Evolutionary conservation across 1,140 invertebrate genomes (phyloP).

Genomic region (Scaptomyza pallida): DNA sequence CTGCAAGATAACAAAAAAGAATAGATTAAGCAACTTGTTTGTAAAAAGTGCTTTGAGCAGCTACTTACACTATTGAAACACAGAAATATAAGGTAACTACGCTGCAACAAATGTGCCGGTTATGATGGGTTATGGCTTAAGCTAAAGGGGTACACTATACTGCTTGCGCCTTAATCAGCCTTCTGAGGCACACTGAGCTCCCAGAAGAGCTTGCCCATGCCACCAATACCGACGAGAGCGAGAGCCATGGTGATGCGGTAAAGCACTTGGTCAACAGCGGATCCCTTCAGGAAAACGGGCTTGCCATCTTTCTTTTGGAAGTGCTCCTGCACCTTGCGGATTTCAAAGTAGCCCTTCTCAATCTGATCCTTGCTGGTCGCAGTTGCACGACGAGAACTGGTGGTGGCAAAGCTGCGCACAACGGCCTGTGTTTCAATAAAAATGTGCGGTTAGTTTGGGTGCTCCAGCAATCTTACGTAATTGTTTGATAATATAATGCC

Average conservation of each 20-base stretch:
- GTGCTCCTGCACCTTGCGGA: slow-evolving; percentile 84
- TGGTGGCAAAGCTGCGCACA: slow-evolving; percentile 73
- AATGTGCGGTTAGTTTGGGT: slow-evolving; percentile 63
- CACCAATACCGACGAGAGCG: slow-evolving; percentile 84
- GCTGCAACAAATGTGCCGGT: slow-evolving; percentile 59
- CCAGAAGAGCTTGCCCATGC: slow-evolving; percentile 79
- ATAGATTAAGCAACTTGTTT: neutral
- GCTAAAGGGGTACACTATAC: slow-evolving; percentile 44
- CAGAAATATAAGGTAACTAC: slow-evolving; percentile 70
- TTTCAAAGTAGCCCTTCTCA: slow-evolving; percentile 77
- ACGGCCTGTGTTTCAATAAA: slow-evolving; percentile 61
- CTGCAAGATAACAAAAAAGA: slow-evolving; percentile 34
- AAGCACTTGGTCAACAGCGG: slow-evolving; percentile 85
- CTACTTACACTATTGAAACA: slow-evolving; percentile 66
- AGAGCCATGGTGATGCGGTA: slow-evolving; percentile 85
- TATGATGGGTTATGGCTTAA: slow-evolving; percentile 51
- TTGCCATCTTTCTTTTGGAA: slow-evolving; percentile 85
- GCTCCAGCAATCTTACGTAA: slow-evolving; percentile 74
- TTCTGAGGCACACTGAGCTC: slow-evolving; percentile 78
- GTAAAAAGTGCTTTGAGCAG: neutral
- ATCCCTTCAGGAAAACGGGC: slow-evolving; percentile 87
- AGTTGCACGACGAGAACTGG: slow-evolving; percentile 53
- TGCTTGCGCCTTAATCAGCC: slow-evolving; percentile 40
- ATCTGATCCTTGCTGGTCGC: slow-evolving; percentile 67
- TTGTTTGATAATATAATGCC: slow-evolving; percentile 20